A percentile compares a stretch with the other conserved stretches of the same genome.
Conservation (phyloP, 2,797 vertebrate genomes). For the Melanotaenia boesemani region DNA sequence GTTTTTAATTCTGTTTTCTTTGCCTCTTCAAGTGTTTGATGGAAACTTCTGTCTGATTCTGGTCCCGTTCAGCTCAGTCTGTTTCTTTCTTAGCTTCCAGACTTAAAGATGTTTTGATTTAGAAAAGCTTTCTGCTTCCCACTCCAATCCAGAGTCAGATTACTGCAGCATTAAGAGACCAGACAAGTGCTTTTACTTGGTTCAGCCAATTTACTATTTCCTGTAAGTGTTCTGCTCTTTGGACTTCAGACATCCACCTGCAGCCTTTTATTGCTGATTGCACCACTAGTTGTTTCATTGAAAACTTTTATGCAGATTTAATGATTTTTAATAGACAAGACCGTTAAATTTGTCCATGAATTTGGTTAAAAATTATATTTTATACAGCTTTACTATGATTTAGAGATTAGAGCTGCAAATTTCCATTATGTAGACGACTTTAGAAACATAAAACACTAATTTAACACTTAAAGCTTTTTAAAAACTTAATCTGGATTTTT, state of each 20-base stretch:
- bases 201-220: background rate
- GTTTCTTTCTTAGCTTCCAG: constrained; percentile 7
- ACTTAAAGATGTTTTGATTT: constrained; percentile 6
- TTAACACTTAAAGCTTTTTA: no score
- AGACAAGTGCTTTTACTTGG: background rate
- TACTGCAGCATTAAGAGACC: background rate
- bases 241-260: background rate
- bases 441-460: no score
- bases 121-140: background rate
- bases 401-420: no score
- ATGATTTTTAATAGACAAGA: background rate
- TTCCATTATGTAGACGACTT: no score
- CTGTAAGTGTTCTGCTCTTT: background rate
- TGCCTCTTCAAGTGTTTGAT: background rate
- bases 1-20: background rate
- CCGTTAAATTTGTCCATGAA: background rate
- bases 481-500: no score
- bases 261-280: background rate
- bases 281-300: background rate
- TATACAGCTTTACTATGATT: no score
- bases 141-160: constrained; percentile 17
- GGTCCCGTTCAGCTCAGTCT: background rate
- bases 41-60: no score
- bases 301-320: background rate
- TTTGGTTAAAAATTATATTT: no score